Conservation (phyloP, 2,888 invertebrate species). For the Embidobia sp. region DNA sequence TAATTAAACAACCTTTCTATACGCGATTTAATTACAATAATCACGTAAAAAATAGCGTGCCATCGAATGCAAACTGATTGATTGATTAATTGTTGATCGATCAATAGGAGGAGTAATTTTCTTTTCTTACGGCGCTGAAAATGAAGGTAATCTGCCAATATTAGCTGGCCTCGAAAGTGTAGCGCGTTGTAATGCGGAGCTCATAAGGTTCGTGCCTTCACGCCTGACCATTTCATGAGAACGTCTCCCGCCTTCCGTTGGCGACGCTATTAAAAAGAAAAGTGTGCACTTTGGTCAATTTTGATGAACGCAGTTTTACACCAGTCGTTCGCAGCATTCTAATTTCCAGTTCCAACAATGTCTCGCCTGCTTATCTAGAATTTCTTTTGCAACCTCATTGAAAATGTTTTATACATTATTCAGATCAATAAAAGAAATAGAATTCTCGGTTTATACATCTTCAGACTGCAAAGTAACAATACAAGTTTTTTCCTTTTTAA, state of each 20-base stretch:
- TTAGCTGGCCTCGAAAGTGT: slow-evolving; percentile 50
- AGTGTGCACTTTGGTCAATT: slow-evolving; percentile 32
- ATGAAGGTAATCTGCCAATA: slow-evolving; percentile 59
- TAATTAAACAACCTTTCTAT: slow-evolving; percentile 4
- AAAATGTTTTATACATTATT: no score
- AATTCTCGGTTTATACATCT: no score
- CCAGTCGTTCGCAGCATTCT: slow-evolving; percentile 18
- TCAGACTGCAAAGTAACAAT: no score
- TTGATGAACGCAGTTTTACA: slow-evolving; percentile 24
- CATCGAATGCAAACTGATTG: not conserved
- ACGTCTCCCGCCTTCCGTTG: slow-evolving; percentile 62
- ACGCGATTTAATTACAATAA: slow-evolving; percentile 10
- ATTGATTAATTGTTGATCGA: slow-evolving; percentile 1
- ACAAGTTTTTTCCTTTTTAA: no score
- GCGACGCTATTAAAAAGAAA: slow-evolving; percentile 64
- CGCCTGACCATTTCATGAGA: slow-evolving; percentile 68
- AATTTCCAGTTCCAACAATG: slow-evolving; percentile 24
- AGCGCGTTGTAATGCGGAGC: slow-evolving; percentile 71
- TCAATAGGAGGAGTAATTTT: slow-evolving; percentile 4
- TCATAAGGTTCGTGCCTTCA: slow-evolving; percentile 70
- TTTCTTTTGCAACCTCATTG: no score
- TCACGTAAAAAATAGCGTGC: not conserved
- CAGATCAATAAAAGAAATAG: no score
- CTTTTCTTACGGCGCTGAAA: not conserved
- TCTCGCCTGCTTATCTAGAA: slow-evolving; percentile 1